Evolutionary conservation across 2,888 invertebrate species (phyloP).

Genomic region (Chrysomela aeneicollis): DNA sequence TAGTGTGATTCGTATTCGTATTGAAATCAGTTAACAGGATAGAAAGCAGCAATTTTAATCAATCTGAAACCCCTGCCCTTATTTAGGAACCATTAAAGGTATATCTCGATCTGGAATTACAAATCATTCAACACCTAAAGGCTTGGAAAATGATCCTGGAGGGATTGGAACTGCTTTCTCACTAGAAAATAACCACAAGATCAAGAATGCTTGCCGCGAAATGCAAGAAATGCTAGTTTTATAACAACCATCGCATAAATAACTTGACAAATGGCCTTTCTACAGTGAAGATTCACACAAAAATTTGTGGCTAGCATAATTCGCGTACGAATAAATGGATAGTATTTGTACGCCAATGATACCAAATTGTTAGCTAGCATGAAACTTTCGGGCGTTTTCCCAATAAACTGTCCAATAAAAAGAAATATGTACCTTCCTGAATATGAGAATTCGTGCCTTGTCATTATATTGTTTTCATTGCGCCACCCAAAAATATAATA

Average conservation of each 20-base stretch:
- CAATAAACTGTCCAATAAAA: conserved; percentile 18
- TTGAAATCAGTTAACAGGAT: not conserved
- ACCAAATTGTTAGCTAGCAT: conserved; percentile 19
- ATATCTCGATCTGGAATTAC: not conserved
- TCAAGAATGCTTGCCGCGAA: too few species aligned
- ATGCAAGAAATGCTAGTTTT: too few species aligned
- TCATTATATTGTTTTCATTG: conserved; percentile 10
- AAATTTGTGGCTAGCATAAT: too few species aligned
- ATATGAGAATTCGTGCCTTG: conserved; percentile 12
- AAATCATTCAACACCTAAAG: not conserved
- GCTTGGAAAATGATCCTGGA: not conserved
- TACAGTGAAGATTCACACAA: too few species aligned
- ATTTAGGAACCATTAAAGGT: not conserved
- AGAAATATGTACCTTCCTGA: conserved; percentile 9
- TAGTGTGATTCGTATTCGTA: not conserved
- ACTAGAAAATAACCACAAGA: too few species aligned
- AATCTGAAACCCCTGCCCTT: not conserved
- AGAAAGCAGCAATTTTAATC: not conserved
- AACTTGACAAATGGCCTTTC: too few species aligned
- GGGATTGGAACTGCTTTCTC: too few species aligned
- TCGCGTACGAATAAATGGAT: too few species aligned
- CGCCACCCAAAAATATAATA: conserved; percentile 4
- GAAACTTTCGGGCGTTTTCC: conserved; percentile 26
- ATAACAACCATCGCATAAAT: too few species aligned
- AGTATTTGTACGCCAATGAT: conserved; percentile 21